Base-by-base conservation (phyloP, 2,113 vertebrate genomes). In the Parus major region DNA sequence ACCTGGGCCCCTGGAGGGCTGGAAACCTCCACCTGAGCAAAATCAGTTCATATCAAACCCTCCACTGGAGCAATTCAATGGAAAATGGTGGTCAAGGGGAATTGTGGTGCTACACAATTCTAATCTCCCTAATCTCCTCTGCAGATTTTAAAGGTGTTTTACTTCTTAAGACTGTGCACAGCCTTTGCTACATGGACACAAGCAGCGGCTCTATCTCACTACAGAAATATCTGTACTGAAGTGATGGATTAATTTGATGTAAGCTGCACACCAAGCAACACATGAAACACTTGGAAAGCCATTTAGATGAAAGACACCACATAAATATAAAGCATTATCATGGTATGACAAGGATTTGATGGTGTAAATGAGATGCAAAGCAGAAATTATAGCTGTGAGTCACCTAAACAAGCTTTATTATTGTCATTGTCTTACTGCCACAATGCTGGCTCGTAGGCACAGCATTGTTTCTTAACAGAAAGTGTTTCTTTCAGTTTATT, bases 301-400 rank as follows among this genome's bases (percentile, higher is more conserved):
- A 90, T 88, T 91, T 70, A 88, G 56, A 61, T 59, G 70, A 95
- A 88, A 93, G 64, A 39, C 35, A 53, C 57, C 44, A 39, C 36
- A 65, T 80, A 97, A 95, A 93, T 70, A 82, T 44, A 87, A 89
- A 80, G 17, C 68, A 83, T 82, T 70, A 73, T 73, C 19, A 1
- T 52, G 49, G 50, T 1, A 36, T 81, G 75, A 92, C 85, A 93
- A 66, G 75, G 50, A 56, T 80, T 86, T 88, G 71, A 81, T 4
- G 3, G 28, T 59, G 56, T 78, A 92, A 95, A 92, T 39, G 46
- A 91, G 63, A 90, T 88, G 70, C 50, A 94, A 93, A 94, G 21
- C 71, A 94, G 88, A 92, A 96, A 94, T 69, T 88, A 95, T 90
- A 90, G 69, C 60, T 39, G 35, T 86, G 85, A 96, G 90, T 95